Base-by-base conservation (phyloP, 2,888 invertebrate genomes). In the Melanargia galathea region DNA sequence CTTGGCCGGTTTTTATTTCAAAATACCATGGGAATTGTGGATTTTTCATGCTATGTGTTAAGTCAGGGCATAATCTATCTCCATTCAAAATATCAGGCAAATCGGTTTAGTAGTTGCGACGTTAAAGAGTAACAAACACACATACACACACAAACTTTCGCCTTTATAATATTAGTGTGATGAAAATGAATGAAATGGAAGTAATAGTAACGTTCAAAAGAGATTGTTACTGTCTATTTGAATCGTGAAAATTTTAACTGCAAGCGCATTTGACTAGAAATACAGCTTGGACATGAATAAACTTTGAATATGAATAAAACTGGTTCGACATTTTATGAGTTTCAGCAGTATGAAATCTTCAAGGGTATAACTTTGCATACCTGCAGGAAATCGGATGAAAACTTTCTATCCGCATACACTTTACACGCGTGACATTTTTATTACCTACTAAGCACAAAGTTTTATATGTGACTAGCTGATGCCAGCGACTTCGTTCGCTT, bases 191-290 rank as follows among this genome's bases (percentile, higher is more conserved):
- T n/a, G n/a, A n/a, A n/a, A n/a, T n/a, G n/a, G n/a, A n/a, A n/a
- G n/a, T n/a, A n/a, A n/a, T n/a, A n/a, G n/a, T n/a, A n/a, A n/a
- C 51, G 33, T 11, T 10, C 51, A 16, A 10, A 51, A 30, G 52
- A 35, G 51, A 52, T 52, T 52, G 52, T 52, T 33, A 52, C 35
- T 20, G 52, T 52, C 52, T 52, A 52, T 20, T 35, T 52, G 52
- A 52, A 52, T 52, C 35, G 35, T 52, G 52, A 52, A 52, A 13
- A 35, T 35, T 52, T 52, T 35, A 13, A 20, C 18, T 52, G 52
- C 33, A 20, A 11, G 33, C 13, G 51, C 52, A 51, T 51, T 51
- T 33, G 10, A 6, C 52, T 13, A 35, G 35, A 52, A 52, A 52
- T 13, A 52, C 6, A 26, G 30, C 16, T 6, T 6, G 30, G 30